Conservation (phyloP, 2,113 vertebrate species). For the Chloroceryle aenea region DNA sequence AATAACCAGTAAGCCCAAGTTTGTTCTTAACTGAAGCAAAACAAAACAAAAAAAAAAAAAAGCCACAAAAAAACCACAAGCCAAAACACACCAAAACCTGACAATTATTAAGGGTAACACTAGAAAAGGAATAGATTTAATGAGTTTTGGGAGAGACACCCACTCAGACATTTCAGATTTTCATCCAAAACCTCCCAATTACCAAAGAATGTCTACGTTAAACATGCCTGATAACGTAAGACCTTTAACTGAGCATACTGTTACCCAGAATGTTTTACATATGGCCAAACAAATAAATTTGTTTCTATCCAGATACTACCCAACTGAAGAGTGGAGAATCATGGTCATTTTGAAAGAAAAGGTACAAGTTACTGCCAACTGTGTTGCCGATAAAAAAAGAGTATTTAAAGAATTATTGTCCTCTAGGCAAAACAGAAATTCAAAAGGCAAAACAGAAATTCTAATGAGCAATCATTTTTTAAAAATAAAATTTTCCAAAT, state of each 20-base stretch:
- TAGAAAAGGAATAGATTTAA: neutral
- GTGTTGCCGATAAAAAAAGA: slow-evolving; percentile 14
- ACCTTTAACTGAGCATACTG: neutral
- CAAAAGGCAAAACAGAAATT: slow-evolving; percentile 4
- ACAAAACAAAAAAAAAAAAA: neutral
- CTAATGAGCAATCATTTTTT: neutral
- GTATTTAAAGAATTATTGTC: slow-evolving; percentile 33
- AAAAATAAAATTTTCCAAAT: neutral
- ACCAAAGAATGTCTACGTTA: neutral
- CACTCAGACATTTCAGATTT: neutral
- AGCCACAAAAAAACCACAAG: too few relatives aligned
- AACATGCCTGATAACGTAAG: neutral
- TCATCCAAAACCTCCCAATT: neutral
- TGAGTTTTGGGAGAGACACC: neutral
- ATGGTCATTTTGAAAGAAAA: slow-evolving; percentile 19
- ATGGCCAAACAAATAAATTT: slow-evolving; percentile 14
- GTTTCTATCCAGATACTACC: neutral
- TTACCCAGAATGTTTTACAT: neutral
- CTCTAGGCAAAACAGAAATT: slow-evolving; percentile 23
- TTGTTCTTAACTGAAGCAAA: neutral
- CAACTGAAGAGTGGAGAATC: neutral
- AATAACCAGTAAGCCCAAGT: neutral
- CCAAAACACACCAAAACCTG: neutral
- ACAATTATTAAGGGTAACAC: neutral
- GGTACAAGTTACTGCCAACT: slow-evolving; percentile 17